These are phyloP conservation scores for Cylindroiulus punctatus DNA, from an alignment of 2,888 invertebrate genomes.

Conservation along the genomic window DNA sequence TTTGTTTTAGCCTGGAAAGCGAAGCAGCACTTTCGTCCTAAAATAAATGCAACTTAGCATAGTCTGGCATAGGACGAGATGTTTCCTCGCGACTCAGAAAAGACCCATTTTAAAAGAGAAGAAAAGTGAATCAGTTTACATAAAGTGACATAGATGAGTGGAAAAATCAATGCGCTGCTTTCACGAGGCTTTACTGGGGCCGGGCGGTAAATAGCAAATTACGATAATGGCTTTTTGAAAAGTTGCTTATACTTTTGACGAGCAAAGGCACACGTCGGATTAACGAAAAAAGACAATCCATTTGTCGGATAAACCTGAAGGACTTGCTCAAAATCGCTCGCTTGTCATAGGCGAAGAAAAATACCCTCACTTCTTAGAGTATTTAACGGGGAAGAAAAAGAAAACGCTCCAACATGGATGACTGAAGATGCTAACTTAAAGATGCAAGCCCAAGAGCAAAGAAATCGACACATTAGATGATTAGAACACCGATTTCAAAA, in stretches of 20 bases:
- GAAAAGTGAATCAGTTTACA: slow-evolving; percentile 43
- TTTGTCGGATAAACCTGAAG: slow-evolving; percentile 36
- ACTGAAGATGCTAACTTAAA: neutral
- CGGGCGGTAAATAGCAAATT: slow-evolving; percentile 47
- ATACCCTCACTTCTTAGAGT: neutral
- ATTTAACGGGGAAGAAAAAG: neutral
- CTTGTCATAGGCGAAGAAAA: slow-evolving; percentile 27
- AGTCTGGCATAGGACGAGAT: neutral
- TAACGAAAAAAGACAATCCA: slow-evolving; percentile 41
- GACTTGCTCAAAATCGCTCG: slow-evolving; percentile 12
- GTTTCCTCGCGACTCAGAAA: neutral
- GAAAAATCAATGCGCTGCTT: slow-evolving; percentile 37
- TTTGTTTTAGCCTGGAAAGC: neutral
- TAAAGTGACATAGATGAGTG: slow-evolving; percentile 43
- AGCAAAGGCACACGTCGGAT: slow-evolving; percentile 34
- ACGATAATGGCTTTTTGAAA: slow-evolving; percentile 52
- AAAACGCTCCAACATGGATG: neutral
- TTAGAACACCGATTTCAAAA: neutral
- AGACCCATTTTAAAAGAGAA: slow-evolving; percentile 33
- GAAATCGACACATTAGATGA: neutral
- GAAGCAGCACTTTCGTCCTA: neutral
- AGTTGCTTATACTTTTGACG: slow-evolving; percentile 44
- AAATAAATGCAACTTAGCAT: neutral
- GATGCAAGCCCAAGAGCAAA: neutral
- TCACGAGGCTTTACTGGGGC: neutral